Percentiles rank a stretch among this genome's conserved stretches.
phyloP scores from a whole-genome alignment of 2,888 invertebrate genomes.

The Corbicula japonica region DNA sequence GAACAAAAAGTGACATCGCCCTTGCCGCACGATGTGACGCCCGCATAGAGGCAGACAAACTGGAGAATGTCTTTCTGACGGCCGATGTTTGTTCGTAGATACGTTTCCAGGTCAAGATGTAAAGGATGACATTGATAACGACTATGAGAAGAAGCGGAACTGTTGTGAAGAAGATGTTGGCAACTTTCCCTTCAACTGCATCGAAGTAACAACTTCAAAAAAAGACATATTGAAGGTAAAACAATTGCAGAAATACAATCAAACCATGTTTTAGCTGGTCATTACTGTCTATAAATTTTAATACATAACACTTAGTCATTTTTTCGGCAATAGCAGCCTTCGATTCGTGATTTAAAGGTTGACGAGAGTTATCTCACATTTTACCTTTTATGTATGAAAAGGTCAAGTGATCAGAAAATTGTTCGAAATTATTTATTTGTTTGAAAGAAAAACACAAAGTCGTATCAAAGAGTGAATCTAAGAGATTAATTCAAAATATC shows the following conservation, averaged over 20 bases:
- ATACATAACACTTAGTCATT: too few species aligned
- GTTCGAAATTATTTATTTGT: too few species aligned
- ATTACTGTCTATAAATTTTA: too few species aligned
- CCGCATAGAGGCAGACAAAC: constrained; percentile 31
- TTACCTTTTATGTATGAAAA: too few species aligned
- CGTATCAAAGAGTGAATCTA: too few species aligned
- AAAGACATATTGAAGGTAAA: neutral
- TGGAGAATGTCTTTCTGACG: constrained; percentile 22
- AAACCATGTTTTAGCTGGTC: too few species aligned
- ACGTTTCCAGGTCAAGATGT: constrained; percentile 62
- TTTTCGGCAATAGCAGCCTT: too few species aligned
- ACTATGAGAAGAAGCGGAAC: constrained; percentile 54
- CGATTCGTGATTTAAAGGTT: too few species aligned
- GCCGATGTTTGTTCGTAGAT: constrained; percentile 41
- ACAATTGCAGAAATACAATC: neutral
- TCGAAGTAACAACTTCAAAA: constrained; percentile 66
- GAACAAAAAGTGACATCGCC: constrained; percentile 65
- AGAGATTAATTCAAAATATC: too few species aligned
- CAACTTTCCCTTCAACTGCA: constrained; percentile 51
- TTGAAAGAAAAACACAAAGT: too few species aligned
- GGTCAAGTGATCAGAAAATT: too few species aligned
- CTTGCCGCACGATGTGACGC: constrained; percentile 59
- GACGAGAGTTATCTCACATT: too few species aligned
- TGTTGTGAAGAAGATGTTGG: constrained; percentile 61
- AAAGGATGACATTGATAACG: constrained; percentile 54